Conservation (phyloP, 1,140 invertebrate species). For the Homalodisca vitripennis region DNA sequence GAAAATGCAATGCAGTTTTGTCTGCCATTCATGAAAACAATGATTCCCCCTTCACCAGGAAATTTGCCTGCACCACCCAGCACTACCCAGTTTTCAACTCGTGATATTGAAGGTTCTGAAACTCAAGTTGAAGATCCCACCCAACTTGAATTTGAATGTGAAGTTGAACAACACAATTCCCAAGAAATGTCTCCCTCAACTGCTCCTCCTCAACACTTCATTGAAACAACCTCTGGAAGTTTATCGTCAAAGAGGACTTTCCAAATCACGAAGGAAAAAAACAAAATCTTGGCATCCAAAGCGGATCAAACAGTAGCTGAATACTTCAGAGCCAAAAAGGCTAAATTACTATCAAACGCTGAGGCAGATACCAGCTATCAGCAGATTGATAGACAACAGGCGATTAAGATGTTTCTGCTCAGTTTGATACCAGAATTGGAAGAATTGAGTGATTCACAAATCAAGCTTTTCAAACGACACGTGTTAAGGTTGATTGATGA, state of each 20-base stretch:
- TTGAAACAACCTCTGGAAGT: conserved; percentile 6
- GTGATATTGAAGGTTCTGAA: conserved; percentile 31
- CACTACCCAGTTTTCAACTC: neutral
- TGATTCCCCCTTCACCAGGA: conserved; percentile 23
- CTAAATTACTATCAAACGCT: no score
- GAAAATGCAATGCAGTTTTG: no score
- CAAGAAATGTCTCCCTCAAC: neutral
- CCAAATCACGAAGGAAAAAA: neutral
- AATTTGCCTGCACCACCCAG: conserved; percentile 34
- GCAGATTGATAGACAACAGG: neutral
- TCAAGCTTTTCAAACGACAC: no score
- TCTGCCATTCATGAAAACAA: no score
- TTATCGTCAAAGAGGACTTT: neutral
- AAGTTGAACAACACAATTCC: neutral
- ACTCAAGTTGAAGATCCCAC: conserved; percentile 5
- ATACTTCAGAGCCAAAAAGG: no score
- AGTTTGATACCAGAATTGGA: no score
- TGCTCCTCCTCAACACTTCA: neutral
- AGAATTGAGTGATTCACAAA: no score
- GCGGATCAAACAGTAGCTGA: no score
- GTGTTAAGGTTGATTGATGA: no score
- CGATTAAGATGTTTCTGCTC: neutral
- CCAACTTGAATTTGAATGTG: no score
- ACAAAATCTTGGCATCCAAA: neutral
- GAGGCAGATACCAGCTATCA: neutral